phyloP scores from a whole-genome alignment of 1,140 invertebrate species.

The Drosophila persimilis region DNA sequence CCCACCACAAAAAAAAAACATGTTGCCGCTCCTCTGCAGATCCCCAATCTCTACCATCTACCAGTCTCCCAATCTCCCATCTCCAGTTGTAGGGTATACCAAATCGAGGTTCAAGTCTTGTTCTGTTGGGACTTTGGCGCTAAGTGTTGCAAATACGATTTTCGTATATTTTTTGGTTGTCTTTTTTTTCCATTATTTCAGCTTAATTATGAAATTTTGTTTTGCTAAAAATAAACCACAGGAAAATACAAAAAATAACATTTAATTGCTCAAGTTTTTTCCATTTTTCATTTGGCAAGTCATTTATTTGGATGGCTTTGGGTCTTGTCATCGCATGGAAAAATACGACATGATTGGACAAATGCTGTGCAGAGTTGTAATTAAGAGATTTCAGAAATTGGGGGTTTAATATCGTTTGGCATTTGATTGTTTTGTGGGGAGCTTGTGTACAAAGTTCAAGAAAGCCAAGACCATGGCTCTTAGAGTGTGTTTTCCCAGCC shows the following conservation, averaged over 20 bases:
- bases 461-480: too few species aligned
- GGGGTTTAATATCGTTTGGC: too few species aligned
- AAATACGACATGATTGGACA: constrained; percentile 28
- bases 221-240: constrained; percentile 36
- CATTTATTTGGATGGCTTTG: constrained; percentile 36
- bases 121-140: constrained; percentile 7
- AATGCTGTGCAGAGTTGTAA: not conserved
- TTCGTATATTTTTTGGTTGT: constrained; percentile 3
- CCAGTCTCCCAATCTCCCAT: too few species aligned
- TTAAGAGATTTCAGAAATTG: too few species aligned
- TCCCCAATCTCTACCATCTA: too few species aligned
- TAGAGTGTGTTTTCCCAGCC: too few species aligned
- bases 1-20: constrained; percentile 19
- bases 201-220: constrained; percentile 39
- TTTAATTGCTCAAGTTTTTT: constrained; percentile 27
- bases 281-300: constrained; percentile 32
- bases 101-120: constrained; percentile 14
- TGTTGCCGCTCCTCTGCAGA: constrained; percentile 8
- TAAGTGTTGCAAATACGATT: constrained; percentile 32
- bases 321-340: constrained; percentile 14
- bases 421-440: too few species aligned
- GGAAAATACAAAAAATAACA: constrained; percentile 26
- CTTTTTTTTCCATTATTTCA: constrained; percentile 14
- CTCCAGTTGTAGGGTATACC: constrained; percentile 8
- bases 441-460: too few species aligned